Percentiles rank a stretch among this genome's conserved stretches.
phyloP scores from a whole-genome alignment of 2,113 vertebrate species.

The Lophura nycthemera region DNA sequence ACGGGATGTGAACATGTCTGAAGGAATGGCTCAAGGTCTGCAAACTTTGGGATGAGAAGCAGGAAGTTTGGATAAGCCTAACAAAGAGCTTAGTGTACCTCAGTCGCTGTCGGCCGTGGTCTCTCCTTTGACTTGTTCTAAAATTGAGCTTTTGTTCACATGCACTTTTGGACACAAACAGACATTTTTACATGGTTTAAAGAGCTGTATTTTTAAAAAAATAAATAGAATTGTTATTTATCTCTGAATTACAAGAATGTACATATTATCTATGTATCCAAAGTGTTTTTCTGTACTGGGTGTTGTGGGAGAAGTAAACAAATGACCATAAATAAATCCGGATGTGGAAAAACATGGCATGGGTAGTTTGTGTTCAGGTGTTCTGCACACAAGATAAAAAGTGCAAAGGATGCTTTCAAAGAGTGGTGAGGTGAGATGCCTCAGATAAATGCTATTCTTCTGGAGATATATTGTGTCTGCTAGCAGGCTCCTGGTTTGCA shows the following conservation, averaged over 20 bases:
- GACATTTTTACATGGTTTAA: neutral
- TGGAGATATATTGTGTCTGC: neutral
- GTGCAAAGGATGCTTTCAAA: neutral
- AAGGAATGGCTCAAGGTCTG: neutral
- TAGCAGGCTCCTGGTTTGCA: neutral
- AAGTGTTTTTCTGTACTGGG: neutral
- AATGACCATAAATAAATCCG: neutral
- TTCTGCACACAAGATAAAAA: neutral
- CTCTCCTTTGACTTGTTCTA: neutral
- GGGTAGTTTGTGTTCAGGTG: fast-evolving
- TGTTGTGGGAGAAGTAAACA: neutral
- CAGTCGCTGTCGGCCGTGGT: fast-evolving
- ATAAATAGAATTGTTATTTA: neutral
- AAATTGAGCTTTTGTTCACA: neutral
- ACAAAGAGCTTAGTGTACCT: neutral
- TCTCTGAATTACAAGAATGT: neutral
- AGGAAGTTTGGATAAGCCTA: neutral
- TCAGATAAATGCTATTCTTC: neutral
- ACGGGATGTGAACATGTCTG: neutral
- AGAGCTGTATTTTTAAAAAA: neutral
- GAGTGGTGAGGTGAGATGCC: fast-evolving
- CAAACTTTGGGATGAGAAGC: neutral
- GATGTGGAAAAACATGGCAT: neutral
- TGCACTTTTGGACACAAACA: neutral
- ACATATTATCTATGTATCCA: neutral